These are phyloP conservation scores for Drosophila prosaltans DNA, from an alignment of 1,140 invertebrate genomes.

Conservation along the genomic window DNA sequence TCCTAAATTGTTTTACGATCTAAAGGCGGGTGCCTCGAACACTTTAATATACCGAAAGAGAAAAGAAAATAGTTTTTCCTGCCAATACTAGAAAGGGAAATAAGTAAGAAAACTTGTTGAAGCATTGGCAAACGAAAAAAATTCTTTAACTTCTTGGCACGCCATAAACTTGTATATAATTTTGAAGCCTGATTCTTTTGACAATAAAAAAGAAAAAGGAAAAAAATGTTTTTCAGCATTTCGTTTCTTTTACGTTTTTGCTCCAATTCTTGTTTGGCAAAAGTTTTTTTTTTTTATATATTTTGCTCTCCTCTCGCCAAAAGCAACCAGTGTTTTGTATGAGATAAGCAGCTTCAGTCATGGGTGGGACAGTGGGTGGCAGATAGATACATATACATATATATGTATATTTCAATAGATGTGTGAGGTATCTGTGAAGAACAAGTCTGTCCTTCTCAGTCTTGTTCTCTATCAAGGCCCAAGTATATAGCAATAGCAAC, in stretches of 20 bases:
- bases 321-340: constrained; percentile 77
- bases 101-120: constrained; percentile 66
- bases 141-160: constrained; percentile 49
- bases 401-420: not conserved
- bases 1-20: constrained; percentile 47
- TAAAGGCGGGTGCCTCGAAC: constrained; percentile 3
- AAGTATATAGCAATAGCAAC: constrained; percentile 40
- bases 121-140: constrained; percentile 32
- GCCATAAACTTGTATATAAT: constrained; percentile 61
- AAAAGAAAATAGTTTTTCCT: not conserved
- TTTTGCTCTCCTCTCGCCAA: constrained; percentile 29
- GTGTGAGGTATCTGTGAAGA: not conserved
- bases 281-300: constrained; percentile 23
- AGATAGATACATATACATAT: not conserved
- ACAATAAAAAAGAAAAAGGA: constrained; percentile 27
- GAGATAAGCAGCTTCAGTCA: constrained; percentile 69
- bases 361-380: not conserved
- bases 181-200: constrained; percentile 49
- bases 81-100: not conserved
- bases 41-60: not conserved
- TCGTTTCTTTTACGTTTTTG: constrained; percentile 63
- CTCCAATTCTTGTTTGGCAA: constrained; percentile 70
- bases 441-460: constrained; percentile 19
- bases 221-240: constrained; percentile 50
- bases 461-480: constrained; percentile 31